Evolutionary conservation across 2,113 vertebrate genomes (phyloP).

Genomic region (Hoplias malabaricus): DNA sequence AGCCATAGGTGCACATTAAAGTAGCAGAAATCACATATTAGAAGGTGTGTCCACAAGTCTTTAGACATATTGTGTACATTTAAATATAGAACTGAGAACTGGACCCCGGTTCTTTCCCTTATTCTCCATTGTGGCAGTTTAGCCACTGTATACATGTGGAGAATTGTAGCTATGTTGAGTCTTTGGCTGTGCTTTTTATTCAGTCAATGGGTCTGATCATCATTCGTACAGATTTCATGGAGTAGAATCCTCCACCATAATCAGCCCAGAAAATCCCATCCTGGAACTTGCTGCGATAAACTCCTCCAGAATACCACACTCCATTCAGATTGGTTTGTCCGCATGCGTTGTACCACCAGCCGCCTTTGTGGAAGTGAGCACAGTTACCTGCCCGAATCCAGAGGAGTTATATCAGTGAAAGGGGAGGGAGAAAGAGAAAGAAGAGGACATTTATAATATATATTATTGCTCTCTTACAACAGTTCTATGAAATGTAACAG

Average conservation of each 20-base stretch:
- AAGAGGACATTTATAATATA: too few relatives aligned
- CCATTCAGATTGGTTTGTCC: slow-evolving; percentile 96
- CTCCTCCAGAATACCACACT: slow-evolving; percentile 95
- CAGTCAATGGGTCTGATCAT: slow-evolving; percentile 94
- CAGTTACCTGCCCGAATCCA: slow-evolving; percentile 86
- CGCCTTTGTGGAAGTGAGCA: slow-evolving; percentile 96
- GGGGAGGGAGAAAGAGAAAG: not conserved
- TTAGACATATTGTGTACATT: not conserved
- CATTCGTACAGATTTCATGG: slow-evolving; percentile 90
- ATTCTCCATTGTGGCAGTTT: not conserved
- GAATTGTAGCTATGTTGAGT: not conserved
- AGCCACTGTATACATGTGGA: not conserved
- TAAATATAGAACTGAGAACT: not conserved
- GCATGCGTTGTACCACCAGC: slow-evolving; percentile 98
- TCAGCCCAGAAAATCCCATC: slow-evolving; percentile 98
- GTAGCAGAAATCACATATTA: too few relatives aligned
- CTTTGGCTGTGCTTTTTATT: slow-evolving; percentile 21
- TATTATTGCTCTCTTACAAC: too few relatives aligned
- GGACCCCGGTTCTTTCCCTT: not conserved
- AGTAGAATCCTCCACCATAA: slow-evolving; percentile 96
- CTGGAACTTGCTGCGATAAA: slow-evolving; percentile 96
- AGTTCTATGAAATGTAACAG: too few relatives aligned
- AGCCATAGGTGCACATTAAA: too few relatives aligned
- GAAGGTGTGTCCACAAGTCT: too few relatives aligned
- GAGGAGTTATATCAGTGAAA: not conserved